Base-by-base conservation (phyloP, 2,797 vertebrate species). In the Eulemur rubriventer region DNA sequence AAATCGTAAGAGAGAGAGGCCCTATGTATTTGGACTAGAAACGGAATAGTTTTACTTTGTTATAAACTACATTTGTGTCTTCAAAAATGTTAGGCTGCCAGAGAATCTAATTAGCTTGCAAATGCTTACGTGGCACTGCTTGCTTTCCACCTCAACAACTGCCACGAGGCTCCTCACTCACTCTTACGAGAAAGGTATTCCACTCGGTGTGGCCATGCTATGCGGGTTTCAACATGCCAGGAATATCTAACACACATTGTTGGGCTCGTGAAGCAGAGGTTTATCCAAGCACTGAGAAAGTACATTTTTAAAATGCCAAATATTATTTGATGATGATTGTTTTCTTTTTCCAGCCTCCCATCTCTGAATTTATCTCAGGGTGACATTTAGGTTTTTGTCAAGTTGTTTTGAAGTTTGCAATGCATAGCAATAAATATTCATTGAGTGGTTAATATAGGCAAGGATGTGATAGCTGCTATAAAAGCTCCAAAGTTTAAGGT, bases 271-370 rank as follows among this genome's bases (percentile, higher is more conserved):
- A 61, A 82, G 52, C n/a, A 10, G 24, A 86, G 75, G 43, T 67
- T 70, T 86, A 61, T 89, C 83, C 81, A 91, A 87, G 70, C 92
- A 80, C 83, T 4, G 13, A 89, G 75, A 93, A 79, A 93, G 89
- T 50, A 84, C 69, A 80, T 95, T 97, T 89, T 87, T 30, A 6
- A 95, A 80, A 87, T 93, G 87, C 94, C 95, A 95, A 63, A 35
- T 93, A 63, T 76, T 63, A 87, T 65, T 89, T 93, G 70, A 69
- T 67, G 75, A 81, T 94, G 61, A 10, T 75, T 91, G 52, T 95
- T 82, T 48, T 83, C 75, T 92, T 89, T 89, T 59, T 50, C 90
- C 55, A 63, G 52, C 33, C 63, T 94, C 69, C 17, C 24, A 86
- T 67, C 83, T 83, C 89, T 79, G 63, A 82, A 13, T 35, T 86